Evolutionary conservation across 2,888 invertebrate genomes (phyloP).

Genomic region (Allygus modestus): DNA sequence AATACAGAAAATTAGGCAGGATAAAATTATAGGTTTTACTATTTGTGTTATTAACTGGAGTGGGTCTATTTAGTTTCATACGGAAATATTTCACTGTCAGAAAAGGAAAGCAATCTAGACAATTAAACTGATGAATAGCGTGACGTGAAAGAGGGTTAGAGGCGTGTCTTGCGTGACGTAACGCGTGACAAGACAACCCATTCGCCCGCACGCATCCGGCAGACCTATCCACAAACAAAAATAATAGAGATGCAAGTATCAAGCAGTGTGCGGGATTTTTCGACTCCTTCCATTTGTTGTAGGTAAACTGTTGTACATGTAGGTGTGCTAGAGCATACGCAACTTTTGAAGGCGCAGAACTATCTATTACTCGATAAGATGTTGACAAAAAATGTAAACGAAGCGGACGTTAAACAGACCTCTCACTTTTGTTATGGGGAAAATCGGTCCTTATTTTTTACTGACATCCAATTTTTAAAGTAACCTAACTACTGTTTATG

Average conservation of each 20-base stretch:
- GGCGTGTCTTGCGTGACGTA: not conserved
- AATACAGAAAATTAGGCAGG: no score
- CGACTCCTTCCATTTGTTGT: not conserved
- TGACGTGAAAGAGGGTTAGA: not conserved
- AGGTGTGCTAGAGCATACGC: not conserved
- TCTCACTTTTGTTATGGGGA: no score
- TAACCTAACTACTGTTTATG: no score
- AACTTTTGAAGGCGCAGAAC: not conserved
- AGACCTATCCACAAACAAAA: not conserved
- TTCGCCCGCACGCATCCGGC: not conserved
- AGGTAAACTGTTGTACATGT: not conserved
- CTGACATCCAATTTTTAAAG: no score
- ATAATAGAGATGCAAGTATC: not conserved
- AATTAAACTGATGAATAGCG: conserved; percentile 7
- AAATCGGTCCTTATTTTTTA: no score
- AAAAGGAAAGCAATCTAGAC: not conserved
- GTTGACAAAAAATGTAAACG: no score
- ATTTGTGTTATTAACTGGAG: no score
- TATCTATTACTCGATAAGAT: no score
- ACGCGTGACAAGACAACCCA: not conserved
- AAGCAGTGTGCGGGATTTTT: not conserved
- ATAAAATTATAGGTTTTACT: no score
- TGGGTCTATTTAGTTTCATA: no score
- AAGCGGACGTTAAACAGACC: no score
- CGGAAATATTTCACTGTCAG: no score